Evolutionary conservation across 2,888 invertebrate species (phyloP).

Genomic region (Drosophila paranaensis): DNA sequence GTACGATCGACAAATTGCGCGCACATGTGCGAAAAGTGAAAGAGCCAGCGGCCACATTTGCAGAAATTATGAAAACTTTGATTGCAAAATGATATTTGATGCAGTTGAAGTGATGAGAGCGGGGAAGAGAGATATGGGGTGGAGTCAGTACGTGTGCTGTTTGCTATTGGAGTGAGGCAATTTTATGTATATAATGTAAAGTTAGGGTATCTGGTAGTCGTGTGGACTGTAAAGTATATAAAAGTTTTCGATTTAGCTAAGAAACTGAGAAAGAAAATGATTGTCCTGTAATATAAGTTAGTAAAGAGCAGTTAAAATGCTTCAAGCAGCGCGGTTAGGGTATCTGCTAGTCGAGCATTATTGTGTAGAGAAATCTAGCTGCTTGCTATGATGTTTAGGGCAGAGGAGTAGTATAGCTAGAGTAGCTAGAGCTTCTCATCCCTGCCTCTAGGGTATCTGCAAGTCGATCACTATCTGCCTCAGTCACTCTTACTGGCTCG

Average conservation of each 20-base stretch:
- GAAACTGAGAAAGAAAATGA: background rate
- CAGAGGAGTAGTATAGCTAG: no score
- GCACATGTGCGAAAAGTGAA: conserved; percentile 56
- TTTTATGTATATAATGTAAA: background rate
- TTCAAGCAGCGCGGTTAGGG: background rate
- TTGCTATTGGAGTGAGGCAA: no score
- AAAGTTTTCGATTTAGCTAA: background rate
- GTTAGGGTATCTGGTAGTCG: background rate
- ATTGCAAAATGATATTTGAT: background rate
- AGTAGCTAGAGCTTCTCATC: background rate
- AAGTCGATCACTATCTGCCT: background rate
- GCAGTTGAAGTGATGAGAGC: background rate
- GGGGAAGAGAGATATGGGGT: background rate
- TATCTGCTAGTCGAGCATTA: background rate
- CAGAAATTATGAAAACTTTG: conserved; percentile 20
- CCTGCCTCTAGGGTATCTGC: background rate
- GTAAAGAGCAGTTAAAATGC: no score
- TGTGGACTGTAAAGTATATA: background rate
- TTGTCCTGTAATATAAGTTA: background rate
- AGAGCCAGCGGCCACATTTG: conserved; percentile 44
- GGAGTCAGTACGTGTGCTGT: background rate
- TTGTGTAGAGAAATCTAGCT: background rate
- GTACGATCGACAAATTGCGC: conserved; percentile 63
- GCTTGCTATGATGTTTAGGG: background rate
- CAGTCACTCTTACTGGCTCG: background rate